Base-by-base conservation (phyloP, 2,113 vertebrate genomes). In the Coreoperca whiteheadi region DNA sequence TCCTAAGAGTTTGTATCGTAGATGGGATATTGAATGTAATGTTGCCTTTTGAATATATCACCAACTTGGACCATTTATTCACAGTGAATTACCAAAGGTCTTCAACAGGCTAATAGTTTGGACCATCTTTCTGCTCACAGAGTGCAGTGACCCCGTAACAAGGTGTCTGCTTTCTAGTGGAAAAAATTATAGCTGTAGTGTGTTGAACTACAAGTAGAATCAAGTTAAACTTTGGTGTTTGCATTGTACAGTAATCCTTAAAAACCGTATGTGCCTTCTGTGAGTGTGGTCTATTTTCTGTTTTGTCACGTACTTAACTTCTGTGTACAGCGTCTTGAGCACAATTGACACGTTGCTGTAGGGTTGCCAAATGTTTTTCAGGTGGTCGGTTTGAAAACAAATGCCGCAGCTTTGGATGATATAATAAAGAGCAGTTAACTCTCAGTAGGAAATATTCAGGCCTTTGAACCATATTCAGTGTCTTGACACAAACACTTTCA, bases 181-280 rank as follows among this genome's bases (percentile, higher is more conserved):
- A 18, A 23, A 34, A 32, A 37, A 37, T 37, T 1, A 1, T 1
- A 53, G 28, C 57, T 77, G 15, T 64, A 69, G 25, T 28, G n/a
- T 64, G 5, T 71, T 15, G 9, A 66, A 6, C 28, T 50, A 12
- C 46, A 54, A 7, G 43, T 59, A 67, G 39, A 74, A 48, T 39
- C 20, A 0, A 53, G 60, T 60, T 16, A 14, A 43, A 30, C 41
- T 23, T 28, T 48, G 63, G 28, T 81, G 30, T 89, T 54, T 76
- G 23, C 16, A n/a, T 51, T 41, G 32, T 87, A 60, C 30, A 43
- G 43, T 57, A 4, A 28, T 81, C 41, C 11, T 70, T 39, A 28
- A 23, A 5, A 72, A 59, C 57, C 76, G 21, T 60, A 46, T 8
- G 89, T 93, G 91, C 91, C 87, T 90, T 92, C 61, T 77, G 75